Percentiles rank a stretch among this genome's conserved stretches.
Conservation (phyloP, 2,797 vertebrate genomes). For the Brachyrhaphis roseni region DNA sequence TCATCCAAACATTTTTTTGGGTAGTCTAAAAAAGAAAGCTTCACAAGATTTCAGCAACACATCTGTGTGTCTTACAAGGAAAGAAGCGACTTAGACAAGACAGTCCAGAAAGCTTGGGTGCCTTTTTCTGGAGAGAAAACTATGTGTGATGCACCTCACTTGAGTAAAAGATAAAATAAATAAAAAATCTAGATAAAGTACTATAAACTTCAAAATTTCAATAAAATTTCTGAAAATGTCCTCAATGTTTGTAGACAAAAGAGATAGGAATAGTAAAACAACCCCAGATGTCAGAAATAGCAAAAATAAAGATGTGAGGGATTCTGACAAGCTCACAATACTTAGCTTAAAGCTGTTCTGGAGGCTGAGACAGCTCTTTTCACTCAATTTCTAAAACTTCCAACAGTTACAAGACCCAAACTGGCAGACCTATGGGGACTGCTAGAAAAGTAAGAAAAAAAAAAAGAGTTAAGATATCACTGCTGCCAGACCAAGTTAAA, state of each 20-base stretch:
- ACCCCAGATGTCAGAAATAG: background rate
- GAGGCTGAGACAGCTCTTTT: background rate
- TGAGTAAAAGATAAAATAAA: background rate
- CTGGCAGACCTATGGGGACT: slow-evolving; percentile 5
- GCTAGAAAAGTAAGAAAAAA: background rate
- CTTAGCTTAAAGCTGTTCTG: background rate
- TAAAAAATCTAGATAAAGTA: background rate
- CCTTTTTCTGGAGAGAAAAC: background rate
- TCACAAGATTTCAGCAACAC: background rate
- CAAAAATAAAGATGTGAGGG: background rate
- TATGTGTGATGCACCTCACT: background rate
- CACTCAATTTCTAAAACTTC: background rate
- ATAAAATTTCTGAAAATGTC: background rate
- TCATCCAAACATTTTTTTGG: background rate
- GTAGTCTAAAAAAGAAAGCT: background rate
- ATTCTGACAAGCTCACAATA: slow-evolving; percentile 3
- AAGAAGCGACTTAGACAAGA: background rate
- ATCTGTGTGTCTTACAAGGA: background rate
- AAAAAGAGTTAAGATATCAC: background rate
- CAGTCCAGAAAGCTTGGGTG: background rate
- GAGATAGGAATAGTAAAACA: background rate
- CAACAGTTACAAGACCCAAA: background rate
- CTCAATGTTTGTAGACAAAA: background rate
- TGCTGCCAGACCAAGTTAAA: slow-evolving; percentile 6
- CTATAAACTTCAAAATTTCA: background rate